phyloP scores from a whole-genome alignment of 2,113 vertebrate species.

The Psammodynastes pulverulentus region DNA sequence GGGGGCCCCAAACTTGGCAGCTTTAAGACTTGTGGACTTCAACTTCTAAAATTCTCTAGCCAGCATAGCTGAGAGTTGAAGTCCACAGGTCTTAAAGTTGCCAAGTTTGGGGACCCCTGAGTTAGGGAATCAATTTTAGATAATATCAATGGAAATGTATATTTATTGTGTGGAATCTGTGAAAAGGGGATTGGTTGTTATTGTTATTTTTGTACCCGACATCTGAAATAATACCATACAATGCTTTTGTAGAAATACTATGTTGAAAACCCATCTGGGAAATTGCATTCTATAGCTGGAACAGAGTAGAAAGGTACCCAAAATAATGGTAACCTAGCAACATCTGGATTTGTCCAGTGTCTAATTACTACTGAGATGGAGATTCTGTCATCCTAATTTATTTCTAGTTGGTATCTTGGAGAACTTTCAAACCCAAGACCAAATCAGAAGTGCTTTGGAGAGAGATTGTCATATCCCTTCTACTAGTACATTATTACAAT shows the following conservation, averaged over 20 bases:
- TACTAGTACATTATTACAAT: neutral
- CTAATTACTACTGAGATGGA: neutral
- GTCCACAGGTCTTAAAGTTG: too few relatives aligned
- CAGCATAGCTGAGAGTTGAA: too few relatives aligned
- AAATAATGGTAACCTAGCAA: neutral
- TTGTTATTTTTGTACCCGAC: neutral
- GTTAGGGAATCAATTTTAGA: neutral
- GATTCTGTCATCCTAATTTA: neutral
- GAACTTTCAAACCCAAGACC: neutral
- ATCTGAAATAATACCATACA: neutral
- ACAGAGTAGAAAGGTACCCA: neutral
- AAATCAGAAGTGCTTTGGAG: neutral
- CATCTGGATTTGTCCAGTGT: neutral
- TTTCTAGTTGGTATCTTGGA: neutral
- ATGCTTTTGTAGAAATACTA: neutral
- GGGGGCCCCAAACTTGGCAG: too few relatives aligned
- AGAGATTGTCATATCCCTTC: neutral
- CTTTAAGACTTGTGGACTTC: too few relatives aligned
- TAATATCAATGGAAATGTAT: neutral
- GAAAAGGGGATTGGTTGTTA: neutral
- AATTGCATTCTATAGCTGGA: neutral
- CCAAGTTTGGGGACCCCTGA: too few relatives aligned
- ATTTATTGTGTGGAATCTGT: neutral
- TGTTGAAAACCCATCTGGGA: neutral
- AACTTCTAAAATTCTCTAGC: too few relatives aligned